Evolutionary conservation across 2,113 vertebrate species (phyloP).

Genomic region (Willisornis vidua): DNA sequence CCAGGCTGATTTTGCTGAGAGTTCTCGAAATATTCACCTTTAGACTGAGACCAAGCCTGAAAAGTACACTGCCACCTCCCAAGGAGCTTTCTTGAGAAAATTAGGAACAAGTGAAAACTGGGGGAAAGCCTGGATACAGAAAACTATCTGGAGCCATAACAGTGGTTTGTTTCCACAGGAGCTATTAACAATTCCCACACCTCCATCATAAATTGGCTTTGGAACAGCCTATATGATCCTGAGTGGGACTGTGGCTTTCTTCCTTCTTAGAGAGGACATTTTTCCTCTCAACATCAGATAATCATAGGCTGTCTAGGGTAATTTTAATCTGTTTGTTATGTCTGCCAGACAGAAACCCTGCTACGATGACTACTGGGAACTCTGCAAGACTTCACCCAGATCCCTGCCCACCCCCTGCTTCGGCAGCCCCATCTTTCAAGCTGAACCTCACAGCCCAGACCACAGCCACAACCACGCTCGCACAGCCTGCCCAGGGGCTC

Average conservation of each 20-base stretch:
- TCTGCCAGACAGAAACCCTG: background rate
- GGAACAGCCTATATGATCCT: background rate
- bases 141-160: rapidly evolving
- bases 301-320: background rate
- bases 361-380: rapidly evolving
- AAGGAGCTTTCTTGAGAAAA: background rate
- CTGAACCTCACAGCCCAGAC: background rate
- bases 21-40: conserved; percentile 6
- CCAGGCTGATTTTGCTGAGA: background rate
- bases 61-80: background rate
- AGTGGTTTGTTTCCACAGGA: background rate
- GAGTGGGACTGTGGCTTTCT: background rate
- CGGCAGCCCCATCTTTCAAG: background rate
- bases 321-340: background rate
- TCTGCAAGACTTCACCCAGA: background rate
- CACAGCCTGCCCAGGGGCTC: background rate
- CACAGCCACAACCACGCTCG: background rate
- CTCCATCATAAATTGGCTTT: background rate
- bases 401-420: background rate
- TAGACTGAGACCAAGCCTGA: background rate
- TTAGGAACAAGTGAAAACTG: background rate
- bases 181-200: background rate
- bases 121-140: background rate
- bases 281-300: background rate
- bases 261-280: background rate